A percentile compares a stretch with the other conserved stretches of the same genome.
Evolutionary conservation across 2,797 vertebrate species (phyloP).

Genomic region (Sciurus carolinensis): DNA sequence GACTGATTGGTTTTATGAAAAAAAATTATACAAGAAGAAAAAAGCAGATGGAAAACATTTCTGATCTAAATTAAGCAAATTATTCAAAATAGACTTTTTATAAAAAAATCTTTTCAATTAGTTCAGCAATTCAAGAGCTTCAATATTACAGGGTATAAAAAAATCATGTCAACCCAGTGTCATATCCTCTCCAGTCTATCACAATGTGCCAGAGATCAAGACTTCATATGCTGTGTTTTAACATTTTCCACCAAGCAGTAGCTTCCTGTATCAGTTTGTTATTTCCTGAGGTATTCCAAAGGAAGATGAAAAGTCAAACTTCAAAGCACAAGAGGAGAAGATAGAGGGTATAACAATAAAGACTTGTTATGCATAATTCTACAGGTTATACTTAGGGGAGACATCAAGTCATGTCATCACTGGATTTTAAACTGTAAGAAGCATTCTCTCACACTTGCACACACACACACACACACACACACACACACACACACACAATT

Average conservation of each 20-base stretch:
- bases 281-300: neutral
- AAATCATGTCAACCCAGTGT: neutral
- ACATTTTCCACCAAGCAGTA: neutral
- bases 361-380: neutral
- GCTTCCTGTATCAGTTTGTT: neutral
- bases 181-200: neutral
- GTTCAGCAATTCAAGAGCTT: neutral
- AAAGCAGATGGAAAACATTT: neutral
- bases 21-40: neutral
- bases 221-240: neutral
- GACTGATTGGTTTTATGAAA: conserved; percentile 69
- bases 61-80: conserved; percentile 62
- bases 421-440: neutral
- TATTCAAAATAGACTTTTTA: conserved; percentile 45
- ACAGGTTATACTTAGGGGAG: neutral
- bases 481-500: neutral
- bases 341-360: neutral
- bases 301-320: neutral
- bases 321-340: neutral
- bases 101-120: neutral
- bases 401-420: neutral
- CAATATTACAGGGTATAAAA: neutral
- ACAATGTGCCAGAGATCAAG: neutral
- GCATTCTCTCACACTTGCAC: neutral
- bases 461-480: neutral